phyloP scores from a whole-genome alignment of 2,113 vertebrate species.

The Pteruthius melanotis region DNA sequence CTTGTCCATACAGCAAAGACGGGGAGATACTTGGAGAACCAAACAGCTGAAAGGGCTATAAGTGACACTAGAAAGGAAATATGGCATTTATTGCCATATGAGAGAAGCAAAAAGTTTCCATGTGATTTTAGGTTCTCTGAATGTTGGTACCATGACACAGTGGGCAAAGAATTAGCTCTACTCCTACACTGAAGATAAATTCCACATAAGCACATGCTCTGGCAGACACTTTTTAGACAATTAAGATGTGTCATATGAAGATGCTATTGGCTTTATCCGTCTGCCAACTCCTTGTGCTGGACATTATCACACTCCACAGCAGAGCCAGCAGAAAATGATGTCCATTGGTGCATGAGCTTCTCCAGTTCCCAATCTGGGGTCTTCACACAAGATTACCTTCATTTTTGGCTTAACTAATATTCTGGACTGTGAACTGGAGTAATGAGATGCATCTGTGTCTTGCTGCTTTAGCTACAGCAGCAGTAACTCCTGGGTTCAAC shows the following conservation, averaged over 20 bases:
- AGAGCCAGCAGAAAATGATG: neutral
- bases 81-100: neutral
- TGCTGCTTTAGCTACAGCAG: neutral
- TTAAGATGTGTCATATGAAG: neutral
- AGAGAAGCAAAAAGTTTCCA: neutral
- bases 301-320: neutral
- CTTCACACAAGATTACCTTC: neutral
- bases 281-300: neutral
- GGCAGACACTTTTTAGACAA: neutral
- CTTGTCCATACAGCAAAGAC: neutral
- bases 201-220: neutral
- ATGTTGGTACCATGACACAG: neutral
- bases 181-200: neutral
- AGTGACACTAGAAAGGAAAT: neutral
- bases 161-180: neutral
- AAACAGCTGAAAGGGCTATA: neutral
- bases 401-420: neutral
- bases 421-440: neutral
- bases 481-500: neutral
- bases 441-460: neutral
- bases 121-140: neutral
- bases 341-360: neutral
- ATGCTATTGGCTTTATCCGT: neutral
- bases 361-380: neutral
- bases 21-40: neutral